These are phyloP conservation scores for Drosophila guanche DNA, from an alignment of 1,140 invertebrate species.

Conservation along the genomic window DNA sequence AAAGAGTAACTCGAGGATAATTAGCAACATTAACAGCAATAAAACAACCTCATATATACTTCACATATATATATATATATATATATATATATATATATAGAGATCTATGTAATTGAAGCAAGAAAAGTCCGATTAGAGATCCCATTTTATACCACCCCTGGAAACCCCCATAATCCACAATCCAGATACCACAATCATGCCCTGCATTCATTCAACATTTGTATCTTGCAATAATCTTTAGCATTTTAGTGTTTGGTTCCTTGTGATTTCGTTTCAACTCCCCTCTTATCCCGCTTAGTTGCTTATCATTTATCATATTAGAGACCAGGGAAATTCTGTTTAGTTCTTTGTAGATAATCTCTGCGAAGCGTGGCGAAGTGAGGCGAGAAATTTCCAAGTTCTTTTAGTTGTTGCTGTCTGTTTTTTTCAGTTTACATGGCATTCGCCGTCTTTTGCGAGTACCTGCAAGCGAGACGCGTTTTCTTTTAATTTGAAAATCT, in stretches of 20 bases:
- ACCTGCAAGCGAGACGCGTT: conserved; percentile 20
- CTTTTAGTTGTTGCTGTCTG: conserved; percentile 28
- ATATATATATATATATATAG: conserved; percentile 23
- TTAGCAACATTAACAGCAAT: conserved; percentile 36
- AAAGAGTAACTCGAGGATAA: too few relatives aligned
- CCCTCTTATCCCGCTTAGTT: neutral
- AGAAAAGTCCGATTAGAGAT: conserved; percentile 38
- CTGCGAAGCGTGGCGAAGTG: conserved; percentile 14
- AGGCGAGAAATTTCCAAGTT: conserved; percentile 4
- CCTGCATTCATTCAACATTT: too few relatives aligned
- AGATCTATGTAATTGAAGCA: conserved; percentile 39
- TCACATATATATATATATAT: conserved; percentile 38
- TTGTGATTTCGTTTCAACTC: neutral
- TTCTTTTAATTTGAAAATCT: conserved; percentile 9
- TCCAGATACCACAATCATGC: too few relatives aligned
- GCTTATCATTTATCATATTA: too few relatives aligned
- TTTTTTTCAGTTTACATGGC: conserved; percentile 31
- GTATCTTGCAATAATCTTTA: neutral
- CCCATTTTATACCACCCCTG: neutral
- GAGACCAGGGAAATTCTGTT: too few relatives aligned
- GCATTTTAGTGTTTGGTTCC: conserved; percentile 6
- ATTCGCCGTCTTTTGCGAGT: conserved; percentile 7
- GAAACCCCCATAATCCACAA: too few relatives aligned
- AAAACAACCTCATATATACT: conserved; percentile 44
- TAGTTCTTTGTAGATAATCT: conserved; percentile 30